Conservation (phyloP, 1,140 invertebrate genomes). For the Phthorimaea operculella region DNA sequence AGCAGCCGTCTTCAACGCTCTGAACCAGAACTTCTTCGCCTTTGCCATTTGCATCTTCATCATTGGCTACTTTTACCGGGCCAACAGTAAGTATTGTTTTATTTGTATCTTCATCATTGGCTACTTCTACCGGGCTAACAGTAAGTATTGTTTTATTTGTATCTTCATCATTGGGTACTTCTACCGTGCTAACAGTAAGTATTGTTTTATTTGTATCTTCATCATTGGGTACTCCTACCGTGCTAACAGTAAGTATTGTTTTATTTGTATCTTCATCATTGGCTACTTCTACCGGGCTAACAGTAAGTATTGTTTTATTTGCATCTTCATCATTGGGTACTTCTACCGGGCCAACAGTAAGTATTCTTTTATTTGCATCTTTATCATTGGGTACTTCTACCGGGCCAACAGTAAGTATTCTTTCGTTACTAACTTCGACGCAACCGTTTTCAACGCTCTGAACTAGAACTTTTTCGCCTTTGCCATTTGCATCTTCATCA, state of each 20-base stretch:
- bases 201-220: constrained; percentile 26
- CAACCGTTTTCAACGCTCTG: constrained; percentile 42
- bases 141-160: constrained; percentile 32
- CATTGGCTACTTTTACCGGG: constrained; percentile 52
- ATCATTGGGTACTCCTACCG: constrained; percentile 55
- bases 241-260: constrained; percentile 46
- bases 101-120: constrained; percentile 45
- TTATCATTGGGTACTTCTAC: no score
- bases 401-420: background rate
- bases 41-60: constrained; percentile 53
- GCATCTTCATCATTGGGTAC: no score
- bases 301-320: no score
- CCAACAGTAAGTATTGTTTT: constrained; percentile 43
- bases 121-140: constrained; percentile 51
- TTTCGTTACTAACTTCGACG: constrained; percentile 47
- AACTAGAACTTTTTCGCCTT: no score
- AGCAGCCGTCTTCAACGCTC: constrained; percentile 49
- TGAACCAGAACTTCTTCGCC: constrained; percentile 62
- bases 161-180: constrained; percentile 56
- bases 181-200: constrained; percentile 55
- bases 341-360: background rate
- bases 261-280: no score
- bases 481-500: constrained; percentile 51
- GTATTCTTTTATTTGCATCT: no score
- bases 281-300: constrained; percentile 1